Base-by-base conservation (phyloP, 2,113 vertebrate genomes). In the Onychostoma macrolepis region DNA sequence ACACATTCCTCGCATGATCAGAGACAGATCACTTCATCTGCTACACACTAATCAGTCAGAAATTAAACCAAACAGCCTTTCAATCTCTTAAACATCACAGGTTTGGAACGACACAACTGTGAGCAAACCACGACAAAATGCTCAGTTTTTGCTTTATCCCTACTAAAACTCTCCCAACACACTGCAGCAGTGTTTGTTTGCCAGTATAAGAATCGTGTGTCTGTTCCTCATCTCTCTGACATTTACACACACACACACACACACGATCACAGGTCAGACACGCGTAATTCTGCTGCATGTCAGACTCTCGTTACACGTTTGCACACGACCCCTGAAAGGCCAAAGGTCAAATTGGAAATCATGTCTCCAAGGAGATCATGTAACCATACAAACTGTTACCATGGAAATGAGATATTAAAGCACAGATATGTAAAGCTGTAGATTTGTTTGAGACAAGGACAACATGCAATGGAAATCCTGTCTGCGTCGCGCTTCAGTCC, bases 191-290 rank as follows among this genome's bases (percentile, higher is more conserved):
- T 0, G 7, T 24, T 9, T 24, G 21, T 58, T 58, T 58, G 56
- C n/a, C 56, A n/a, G 56, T n/a, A n/a, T n/a, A 24, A 61, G 2
- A 61, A 61, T 61, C 24, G 0, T 61, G 56, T n/a, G 21, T 24
- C 56, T 58, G 19, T 58, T 58, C 56, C 82, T 87, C 86, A 89
- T 89, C 83, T 76, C 38, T 36, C 61, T 87, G 88, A 89, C 83
- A 87, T 89, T 89, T 87, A 86, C 72, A 36, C 30, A 36, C 17
- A 26, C 61, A 71, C 36, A 87, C 82, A 85, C 67, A n/a, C 77
- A 82, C 58, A 4, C 9, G 1, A 65, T 82, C 80, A 48, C 15
- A n/a, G 79, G 67, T 79, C 84, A 75, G 48, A 33, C 5, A 45
- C 24, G 77, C n/a, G 45, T 53, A 43, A 50, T 84, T 88, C 38